phyloP scores from a whole-genome alignment of 2,888 invertebrate genomes.

The Frankliniella fusca region DNA sequence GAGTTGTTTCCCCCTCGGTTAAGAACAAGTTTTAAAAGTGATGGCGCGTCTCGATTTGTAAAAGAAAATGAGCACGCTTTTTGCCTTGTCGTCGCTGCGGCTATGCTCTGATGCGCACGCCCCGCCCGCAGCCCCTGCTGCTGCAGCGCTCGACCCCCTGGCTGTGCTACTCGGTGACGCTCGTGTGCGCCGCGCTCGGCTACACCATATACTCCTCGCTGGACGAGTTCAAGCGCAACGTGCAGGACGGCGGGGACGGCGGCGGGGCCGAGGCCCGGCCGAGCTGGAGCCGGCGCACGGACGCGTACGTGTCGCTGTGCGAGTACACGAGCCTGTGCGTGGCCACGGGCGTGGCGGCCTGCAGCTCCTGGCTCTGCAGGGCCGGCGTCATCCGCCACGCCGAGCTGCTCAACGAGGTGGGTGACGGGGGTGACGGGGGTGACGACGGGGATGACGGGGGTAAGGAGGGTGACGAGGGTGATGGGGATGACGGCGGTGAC shows the following conservation, averaged over 20 bases:
- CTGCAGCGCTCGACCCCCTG: not conserved
- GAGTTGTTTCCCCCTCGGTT: too few species aligned
- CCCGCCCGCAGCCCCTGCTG: not conserved
- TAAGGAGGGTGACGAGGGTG: too few species aligned
- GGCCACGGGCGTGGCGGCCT: not conserved
- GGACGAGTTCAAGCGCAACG: not conserved
- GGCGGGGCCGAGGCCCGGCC: too few species aligned
- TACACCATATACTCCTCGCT: not conserved
- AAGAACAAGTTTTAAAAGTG: too few species aligned
- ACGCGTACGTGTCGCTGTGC: conserved; percentile 8
- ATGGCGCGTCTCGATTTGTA: too few species aligned
- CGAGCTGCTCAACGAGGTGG: conserved; percentile 4
- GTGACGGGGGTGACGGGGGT: not conserved
- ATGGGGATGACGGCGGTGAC: too few species aligned
- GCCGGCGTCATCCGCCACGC: not conserved
- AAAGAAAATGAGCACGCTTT: too few species aligned
- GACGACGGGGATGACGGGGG: too few species aligned
- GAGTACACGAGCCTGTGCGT: not conserved
- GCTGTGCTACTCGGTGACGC: not conserved
- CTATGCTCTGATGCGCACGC: too few species aligned
- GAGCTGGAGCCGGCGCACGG: not conserved
- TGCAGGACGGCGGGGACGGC: too few species aligned
- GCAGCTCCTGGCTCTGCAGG: not conserved
- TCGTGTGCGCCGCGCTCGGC: not conserved
- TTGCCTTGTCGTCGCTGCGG: too few species aligned